Evolutionary conservation across 2,113 vertebrate genomes (phyloP).

Genomic region (Picathartes gymnocephalus): DNA sequence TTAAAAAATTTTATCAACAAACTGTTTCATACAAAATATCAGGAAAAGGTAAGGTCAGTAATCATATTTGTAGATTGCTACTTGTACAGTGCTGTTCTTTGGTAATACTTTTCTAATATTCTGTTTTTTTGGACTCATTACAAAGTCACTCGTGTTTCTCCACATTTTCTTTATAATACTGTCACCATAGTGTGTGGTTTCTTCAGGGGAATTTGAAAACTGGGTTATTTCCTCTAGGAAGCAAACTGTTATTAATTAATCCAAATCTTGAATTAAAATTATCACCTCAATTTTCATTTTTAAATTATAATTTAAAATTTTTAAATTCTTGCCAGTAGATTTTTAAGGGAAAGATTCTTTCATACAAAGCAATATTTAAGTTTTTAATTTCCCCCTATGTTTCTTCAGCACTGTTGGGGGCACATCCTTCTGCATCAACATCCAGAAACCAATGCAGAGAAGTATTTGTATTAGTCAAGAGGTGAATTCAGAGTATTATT

Average conservation of each 20-base stretch:
- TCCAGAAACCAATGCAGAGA: neutral
- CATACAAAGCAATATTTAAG: neutral
- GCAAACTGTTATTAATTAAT: neutral
- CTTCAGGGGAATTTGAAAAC: neutral
- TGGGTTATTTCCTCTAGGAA: neutral
- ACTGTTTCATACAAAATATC: neutral
- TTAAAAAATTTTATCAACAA: neutral
- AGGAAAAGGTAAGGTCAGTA: neutral
- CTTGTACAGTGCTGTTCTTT: neutral
- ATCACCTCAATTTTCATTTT: neutral
- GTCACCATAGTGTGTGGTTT: neutral
- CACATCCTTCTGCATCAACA: neutral
- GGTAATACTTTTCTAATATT: neutral
- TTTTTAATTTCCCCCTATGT: neutral
- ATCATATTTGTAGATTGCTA: neutral
- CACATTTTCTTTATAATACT: neutral
- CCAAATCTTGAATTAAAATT: neutral
- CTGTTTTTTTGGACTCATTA: rapidly evolving
- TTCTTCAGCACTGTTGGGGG: neutral
- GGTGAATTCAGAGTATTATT: neutral
- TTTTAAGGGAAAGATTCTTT: neutral
- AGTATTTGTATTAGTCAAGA: neutral
- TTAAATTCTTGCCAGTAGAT: neutral
- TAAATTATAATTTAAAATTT: neutral
- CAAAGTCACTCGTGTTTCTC: neutral